Base-by-base conservation (phyloP, 2,888 invertebrate genomes). In the Sycophila texana region DNA sequence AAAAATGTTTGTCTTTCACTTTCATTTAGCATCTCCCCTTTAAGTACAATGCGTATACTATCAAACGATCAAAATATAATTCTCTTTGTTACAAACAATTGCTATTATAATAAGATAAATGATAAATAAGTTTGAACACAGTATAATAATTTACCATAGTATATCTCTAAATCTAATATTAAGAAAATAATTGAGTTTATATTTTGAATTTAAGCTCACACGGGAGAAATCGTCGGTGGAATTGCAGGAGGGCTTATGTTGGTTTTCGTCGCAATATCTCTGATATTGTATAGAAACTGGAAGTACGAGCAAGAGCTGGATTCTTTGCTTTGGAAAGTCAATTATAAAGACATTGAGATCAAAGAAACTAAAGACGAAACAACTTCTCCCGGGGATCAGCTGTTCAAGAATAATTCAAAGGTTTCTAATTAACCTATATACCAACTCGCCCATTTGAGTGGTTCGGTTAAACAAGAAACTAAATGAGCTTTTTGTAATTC, bases 251-350 rank as follows among this genome's bases (percentile, higher is more conserved):
- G 96, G 2, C 92, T 96, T 4, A 89, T 95, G 16, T 91, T 96
- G 0, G 91, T 96, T 5, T 89, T 96, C 55, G 91, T 94, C 0
- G 91, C 96, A 3, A 94, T 96, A n/a, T 93, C 94, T 0, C 91
- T 96, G 76, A 94, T 97, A 0, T 91, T 96, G 14, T 96, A 95
- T 91, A 94, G 98, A 79, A 98, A 98, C 90, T 98, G 97, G 97
- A 94, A 94, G 57, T 97, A 98, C 90, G 98, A 98, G 88, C 97
- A 98, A 87, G 98, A 98, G 87, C 92, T 98, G 83, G 98, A 98
- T 89, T 97, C 97, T 75, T 91, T 98, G 57, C 92, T 98, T 57
- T 98, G 98, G 98, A 97, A 98, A 91, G 95, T 98, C 78, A 98
- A 98, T 91, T 97, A 95, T 91, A 94, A 95, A 81, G 98, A 98